phyloP scores from a whole-genome alignment of 2,113 vertebrate genomes.

The Periophthalmus modestus region DNA sequence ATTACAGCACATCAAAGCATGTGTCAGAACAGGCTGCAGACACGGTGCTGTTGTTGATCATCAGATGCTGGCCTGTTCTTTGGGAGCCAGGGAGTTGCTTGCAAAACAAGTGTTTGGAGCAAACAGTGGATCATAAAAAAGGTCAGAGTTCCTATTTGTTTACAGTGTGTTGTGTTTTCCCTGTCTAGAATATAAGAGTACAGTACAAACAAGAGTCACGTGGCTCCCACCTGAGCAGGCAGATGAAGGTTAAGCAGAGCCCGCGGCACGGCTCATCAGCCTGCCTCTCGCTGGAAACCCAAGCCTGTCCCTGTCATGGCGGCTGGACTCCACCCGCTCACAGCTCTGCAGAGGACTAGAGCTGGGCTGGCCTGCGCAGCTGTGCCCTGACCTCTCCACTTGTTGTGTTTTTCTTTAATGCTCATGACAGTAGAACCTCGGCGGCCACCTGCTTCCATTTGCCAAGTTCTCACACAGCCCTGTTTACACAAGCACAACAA shows the following conservation, averaged over 20 bases:
- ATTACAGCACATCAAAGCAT: constrained; percentile 62
- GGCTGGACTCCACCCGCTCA: constrained; percentile 60
- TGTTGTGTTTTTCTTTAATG: constrained; percentile 68
- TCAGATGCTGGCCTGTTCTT: constrained; percentile 65
- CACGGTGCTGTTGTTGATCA: constrained; percentile 55
- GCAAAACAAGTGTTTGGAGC: constrained; percentile 77
- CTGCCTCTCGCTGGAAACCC: constrained; percentile 27
- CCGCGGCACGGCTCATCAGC: constrained; percentile 58
- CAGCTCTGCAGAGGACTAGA: constrained; percentile 56
- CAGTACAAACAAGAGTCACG: constrained; percentile 71
- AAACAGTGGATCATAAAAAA: constrained; percentile 79
- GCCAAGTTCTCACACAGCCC: constrained; percentile 69
- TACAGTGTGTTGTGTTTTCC: constrained; percentile 66
- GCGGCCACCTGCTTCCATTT: constrained; percentile 73
- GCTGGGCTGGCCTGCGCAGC: constrained; percentile 61
- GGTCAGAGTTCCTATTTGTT: constrained; percentile 78
- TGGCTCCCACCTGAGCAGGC: constrained; percentile 64
- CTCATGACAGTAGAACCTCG: constrained; percentile 71
- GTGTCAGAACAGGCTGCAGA: constrained; percentile 53
- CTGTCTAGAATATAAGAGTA: constrained; percentile 66
- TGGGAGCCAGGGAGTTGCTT: constrained; percentile 47
- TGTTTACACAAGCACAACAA: constrained; percentile 80
- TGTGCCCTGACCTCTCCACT: constrained; percentile 57
- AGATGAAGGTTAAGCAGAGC: constrained; percentile 64
- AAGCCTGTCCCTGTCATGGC: constrained; percentile 60